Evolutionary conservation across 1,140 invertebrate species (phyloP).

Genomic region (Diachasma alloeum): DNA sequence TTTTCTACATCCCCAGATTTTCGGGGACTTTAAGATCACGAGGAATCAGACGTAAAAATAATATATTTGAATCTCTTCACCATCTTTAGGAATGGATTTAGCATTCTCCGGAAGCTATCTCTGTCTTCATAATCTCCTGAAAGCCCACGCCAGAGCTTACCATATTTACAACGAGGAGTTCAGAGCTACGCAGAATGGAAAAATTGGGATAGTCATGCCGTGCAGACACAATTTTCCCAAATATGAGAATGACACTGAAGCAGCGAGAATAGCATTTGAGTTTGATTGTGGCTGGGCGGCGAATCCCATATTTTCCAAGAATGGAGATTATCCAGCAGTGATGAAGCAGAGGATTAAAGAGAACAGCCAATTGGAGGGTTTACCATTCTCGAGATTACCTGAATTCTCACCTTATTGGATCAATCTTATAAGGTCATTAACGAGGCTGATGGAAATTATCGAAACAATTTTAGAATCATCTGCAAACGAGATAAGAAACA

Average conservation of each 20-base stretch:
- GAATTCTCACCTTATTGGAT: conserved; percentile 24
- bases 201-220: conserved; percentile 17
- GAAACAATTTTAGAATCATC: too few relatives aligned
- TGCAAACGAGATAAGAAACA: too few relatives aligned
- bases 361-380: background rate
- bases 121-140: conserved; percentile 65
- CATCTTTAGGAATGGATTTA: conserved; percentile 54
- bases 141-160: conserved; percentile 67
- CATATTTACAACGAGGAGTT: conserved; percentile 25
- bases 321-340: background rate
- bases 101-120: conserved; percentile 62
- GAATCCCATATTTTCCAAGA: background rate
- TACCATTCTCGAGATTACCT: background rate
- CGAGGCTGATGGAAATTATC: too few relatives aligned
- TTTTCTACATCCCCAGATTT: too few relatives aligned
- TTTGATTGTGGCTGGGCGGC: background rate
- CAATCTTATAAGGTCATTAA: background rate
- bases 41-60: too few relatives aligned
- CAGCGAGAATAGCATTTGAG: background rate
- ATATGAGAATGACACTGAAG: background rate
- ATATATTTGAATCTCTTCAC: too few relatives aligned
- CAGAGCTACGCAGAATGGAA: background rate
- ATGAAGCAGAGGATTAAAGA: background rate
- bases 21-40: too few relatives aligned
- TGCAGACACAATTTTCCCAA: background rate